phyloP scores from a whole-genome alignment of 2,113 vertebrate genomes.

The Lepus timidus region DNA sequence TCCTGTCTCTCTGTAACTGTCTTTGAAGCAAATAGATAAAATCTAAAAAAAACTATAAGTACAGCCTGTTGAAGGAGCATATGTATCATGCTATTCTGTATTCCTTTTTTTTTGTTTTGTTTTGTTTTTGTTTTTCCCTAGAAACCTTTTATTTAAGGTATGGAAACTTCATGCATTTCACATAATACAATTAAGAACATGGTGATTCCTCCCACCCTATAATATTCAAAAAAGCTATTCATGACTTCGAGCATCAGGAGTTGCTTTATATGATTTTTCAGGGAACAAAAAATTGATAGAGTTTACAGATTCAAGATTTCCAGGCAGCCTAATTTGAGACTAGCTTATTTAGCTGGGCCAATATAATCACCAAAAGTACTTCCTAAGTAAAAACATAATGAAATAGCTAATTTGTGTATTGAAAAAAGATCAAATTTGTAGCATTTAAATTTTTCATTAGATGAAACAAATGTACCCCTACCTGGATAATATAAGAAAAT shows the following conservation, averaged over 20 bases:
- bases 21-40: no score
- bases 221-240: background rate
- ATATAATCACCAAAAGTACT: background rate
- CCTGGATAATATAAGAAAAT: background rate
- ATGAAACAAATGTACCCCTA: background rate
- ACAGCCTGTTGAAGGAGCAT: background rate
- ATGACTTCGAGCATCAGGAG: background rate
- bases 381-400: background rate
- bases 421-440: background rate
- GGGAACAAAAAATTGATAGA: background rate
- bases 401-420: background rate
- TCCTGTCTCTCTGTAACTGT: no score
- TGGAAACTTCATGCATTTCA: no score
- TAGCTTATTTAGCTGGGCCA: background rate
- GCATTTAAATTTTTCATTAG: background rate
- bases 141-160: no score
- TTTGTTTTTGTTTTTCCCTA: no score
- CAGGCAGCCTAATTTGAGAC: background rate
- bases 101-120: no score
- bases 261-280: background rate
- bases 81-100: no score
- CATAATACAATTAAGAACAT: no score
- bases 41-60: no score
- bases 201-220: no score
- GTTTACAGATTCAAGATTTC: background rate